Evolutionary conservation across 2,113 vertebrate species (phyloP).

Genomic region (Rhombomys opimus): DNA sequence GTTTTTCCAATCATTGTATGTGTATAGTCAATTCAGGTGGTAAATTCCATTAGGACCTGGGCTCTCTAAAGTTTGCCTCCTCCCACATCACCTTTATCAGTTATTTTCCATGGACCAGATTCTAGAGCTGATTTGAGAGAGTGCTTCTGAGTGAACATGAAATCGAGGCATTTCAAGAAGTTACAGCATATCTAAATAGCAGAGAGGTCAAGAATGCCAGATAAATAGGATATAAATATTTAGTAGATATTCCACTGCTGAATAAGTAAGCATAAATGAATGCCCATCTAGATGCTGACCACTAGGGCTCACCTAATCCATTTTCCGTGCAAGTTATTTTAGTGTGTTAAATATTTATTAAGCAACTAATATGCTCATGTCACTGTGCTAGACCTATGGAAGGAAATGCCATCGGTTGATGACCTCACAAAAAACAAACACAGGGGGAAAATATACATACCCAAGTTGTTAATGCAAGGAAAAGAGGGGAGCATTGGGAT

Average conservation of each 20-base stretch:
- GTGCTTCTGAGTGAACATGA: constrained; percentile 42
- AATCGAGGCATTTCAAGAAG: constrained; percentile 58
- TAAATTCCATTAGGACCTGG: background rate
- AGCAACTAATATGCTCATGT: constrained; percentile 46
- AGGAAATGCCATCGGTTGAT: constrained; percentile 18
- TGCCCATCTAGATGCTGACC: background rate
- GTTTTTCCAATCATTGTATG: background rate
- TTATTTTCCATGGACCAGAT: constrained; percentile 28
- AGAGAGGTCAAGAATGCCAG: constrained; percentile 58
- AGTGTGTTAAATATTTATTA: constrained; percentile 73
- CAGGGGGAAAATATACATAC: background rate
- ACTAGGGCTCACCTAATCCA: constrained; percentile 42
- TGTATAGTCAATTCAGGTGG: background rate
- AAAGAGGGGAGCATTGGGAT: background rate
- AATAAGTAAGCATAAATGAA: constrained; percentile 54
- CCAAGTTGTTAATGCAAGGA: background rate
- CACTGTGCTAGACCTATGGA: constrained; percentile 53
- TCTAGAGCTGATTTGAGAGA: background rate
- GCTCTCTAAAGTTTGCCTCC: background rate
- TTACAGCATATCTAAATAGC: constrained; percentile 25
- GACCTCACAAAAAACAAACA: constrained; percentile 32
- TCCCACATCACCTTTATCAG: background rate
- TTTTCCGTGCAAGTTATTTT: constrained; percentile 71
- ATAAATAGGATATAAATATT: constrained; percentile 76
- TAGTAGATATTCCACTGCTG: constrained; percentile 47